Evolutionary conservation across 2,888 invertebrate species (phyloP), one percentile per base, ranked within the genome.

Genomic region (Drosophila melanocephala): DNA sequence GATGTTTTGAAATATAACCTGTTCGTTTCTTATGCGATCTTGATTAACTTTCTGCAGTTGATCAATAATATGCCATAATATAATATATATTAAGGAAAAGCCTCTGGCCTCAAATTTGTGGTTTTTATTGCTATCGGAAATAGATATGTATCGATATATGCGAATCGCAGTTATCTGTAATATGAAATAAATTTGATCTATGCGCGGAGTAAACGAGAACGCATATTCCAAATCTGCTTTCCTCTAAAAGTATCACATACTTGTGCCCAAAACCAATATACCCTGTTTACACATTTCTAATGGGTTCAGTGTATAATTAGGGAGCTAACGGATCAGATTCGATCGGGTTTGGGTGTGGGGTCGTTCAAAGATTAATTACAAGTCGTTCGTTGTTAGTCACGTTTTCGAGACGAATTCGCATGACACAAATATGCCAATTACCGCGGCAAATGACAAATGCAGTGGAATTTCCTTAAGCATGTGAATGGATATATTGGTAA

Each of bases 331-430:
- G 51, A 51, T 37, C 62, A 14, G 28, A 35, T 16, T 35, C 35
- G 28, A 14, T 58, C 12, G 35, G 33, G 22, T 26, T 42, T 28
- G 50, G 26, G 33, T 61, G 56, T 7, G 22, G 50, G 56, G 42
- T 53, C 44, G 22, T 61, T 16, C 63, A 66, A 60, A 69, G 79
- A 75, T 77, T 65, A 53, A 57, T 65, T 69, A 58, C 64, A 71
- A 56, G 59, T 60, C 68, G 73, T 47, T 47, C 9, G 22, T 53
- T 68, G 72, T 84, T 84, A 84, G 87, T 84, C 84, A 84, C 84
- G 83, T 84, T 87, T 81, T 64, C 26, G 28, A n/a, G 32, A 61
- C 82, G 64, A 52, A 53, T 57, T 71, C 64, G 53, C 68, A 64
- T 53, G 70, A 75, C 79, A 78, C 42, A 72, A 66, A 72, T 77